Evolutionary conservation across 2,888 invertebrate genomes (phyloP), one percentile per base, ranked within the genome.

Genomic region (Synergus gifuensis): DNA sequence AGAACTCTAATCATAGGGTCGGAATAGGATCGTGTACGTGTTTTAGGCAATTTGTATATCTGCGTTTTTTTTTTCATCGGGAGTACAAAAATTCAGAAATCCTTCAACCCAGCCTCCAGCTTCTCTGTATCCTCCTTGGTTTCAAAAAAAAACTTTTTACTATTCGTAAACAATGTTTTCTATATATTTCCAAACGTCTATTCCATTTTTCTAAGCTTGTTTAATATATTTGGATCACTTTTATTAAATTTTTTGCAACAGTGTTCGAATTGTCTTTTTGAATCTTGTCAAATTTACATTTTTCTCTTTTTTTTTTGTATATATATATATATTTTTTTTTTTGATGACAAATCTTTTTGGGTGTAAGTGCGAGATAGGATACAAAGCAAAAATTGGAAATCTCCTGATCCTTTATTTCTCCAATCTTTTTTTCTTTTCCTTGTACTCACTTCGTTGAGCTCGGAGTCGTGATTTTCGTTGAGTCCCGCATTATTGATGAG

Each of bases 11-110:
- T 66, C 18, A 42, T 82, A 84, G 81, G 66, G 78, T 81, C 77
- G 22, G 78, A 78, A 76, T 73, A 78, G 73, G 69, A 36, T 62
- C 76, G 81, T 76, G 81, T 81, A 83, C 80, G 81, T 81, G 81
- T 83, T 76, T 81, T 79, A 83, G 76, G 40, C 49, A 73, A 78
- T 63, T 46, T 67, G 40, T 78, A 78, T 78, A 63, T 77, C 44
- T 44, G 76, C 73, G 76, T 76, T 42, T 76, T 76, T 44, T 44
- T 60, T 62, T 62, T 62, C 12, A 62, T 40, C 62, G 36, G 28
- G 22, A 62, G 44, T 60, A 78, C 69, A n/a, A 54, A 73, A 73
- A 69, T 69, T 69, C 28, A 69, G 49, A 69, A 54, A 14, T 73
- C 54, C 73, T 36, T 58, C 69, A 67, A 42, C 22, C n/a, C 9